Percentiles rank a stretch among this genome's conserved stretches.
Evolutionary conservation across 2,888 invertebrate species (phyloP).

Genomic region (Meandrusa payeni): DNA sequence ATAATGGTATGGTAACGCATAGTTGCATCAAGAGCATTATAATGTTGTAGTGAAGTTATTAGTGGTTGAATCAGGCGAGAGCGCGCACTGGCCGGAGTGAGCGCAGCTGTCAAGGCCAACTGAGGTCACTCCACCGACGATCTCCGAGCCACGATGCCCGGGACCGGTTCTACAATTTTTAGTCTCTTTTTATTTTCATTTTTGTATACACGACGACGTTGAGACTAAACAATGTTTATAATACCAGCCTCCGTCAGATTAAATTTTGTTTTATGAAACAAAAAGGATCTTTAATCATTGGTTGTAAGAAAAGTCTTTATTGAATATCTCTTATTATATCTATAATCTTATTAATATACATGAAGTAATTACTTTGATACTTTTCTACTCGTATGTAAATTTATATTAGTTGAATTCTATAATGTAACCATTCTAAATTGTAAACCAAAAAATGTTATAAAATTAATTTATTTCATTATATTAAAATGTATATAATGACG

Average conservation of each 20-base stretch:
- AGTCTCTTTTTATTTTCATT: constrained; percentile 80
- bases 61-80: constrained; percentile 70
- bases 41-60: constrained; percentile 75
- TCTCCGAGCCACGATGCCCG: constrained; percentile 71
- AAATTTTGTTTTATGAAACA: constrained; percentile 63
- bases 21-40: constrained; percentile 68
- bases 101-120: constrained; percentile 80
- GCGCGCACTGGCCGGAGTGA: constrained; percentile 61
- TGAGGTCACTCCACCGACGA: constrained; percentile 78
- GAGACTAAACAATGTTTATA: constrained; percentile 79
- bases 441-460: too few relatives aligned
- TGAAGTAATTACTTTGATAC: too few relatives aligned
- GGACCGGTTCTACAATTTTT: constrained; percentile 79
- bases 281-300: constrained; percentile 21
- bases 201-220: constrained; percentile 76
- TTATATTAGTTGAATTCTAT: too few relatives aligned
- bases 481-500: too few relatives aligned
- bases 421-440: too few relatives aligned
- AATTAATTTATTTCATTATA: too few relatives aligned
- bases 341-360: too few relatives aligned
- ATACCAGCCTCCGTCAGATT: constrained; percentile 70
- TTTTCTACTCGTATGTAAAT: too few relatives aligned
- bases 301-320: constrained; percentile 11
- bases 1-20: constrained; percentile 51
- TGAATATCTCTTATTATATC: constrained; percentile 4